Conservation (phyloP, 2,113 vertebrate species). For the Tachuris rubrigastra region DNA sequence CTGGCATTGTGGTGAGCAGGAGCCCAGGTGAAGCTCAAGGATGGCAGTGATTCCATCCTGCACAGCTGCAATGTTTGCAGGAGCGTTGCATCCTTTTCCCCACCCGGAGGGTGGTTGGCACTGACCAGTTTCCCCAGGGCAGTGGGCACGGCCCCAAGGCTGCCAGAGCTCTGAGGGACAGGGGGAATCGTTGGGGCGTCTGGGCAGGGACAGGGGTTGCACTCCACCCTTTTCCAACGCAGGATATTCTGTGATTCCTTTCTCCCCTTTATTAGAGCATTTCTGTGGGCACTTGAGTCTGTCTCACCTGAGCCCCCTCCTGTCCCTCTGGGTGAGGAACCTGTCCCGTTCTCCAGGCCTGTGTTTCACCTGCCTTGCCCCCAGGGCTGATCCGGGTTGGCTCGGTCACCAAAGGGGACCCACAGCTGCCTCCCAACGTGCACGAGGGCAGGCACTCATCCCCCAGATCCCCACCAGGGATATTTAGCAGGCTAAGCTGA, state of each 20-base stretch:
- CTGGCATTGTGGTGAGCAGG: rapidly evolving
- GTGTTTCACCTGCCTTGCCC: not conserved
- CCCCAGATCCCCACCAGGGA: not conserved
- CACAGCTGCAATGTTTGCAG: not conserved
- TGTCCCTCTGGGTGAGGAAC: rapidly evolving
- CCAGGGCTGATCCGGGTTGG: rapidly evolving
- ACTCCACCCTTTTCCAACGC: not conserved
- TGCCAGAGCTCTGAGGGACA: not conserved
- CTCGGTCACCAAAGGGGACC: not conserved
- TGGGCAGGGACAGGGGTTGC: not conserved
- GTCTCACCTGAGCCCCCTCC: rapidly evolving
- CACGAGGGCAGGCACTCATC: not conserved
- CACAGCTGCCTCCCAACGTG: not conserved
- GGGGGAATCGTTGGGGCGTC: not conserved
- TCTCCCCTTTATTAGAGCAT: no score
- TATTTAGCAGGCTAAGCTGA: not conserved
- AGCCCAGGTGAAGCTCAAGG: not conserved
- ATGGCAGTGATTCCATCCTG: rapidly evolving
- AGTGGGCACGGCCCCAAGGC: rapidly evolving
- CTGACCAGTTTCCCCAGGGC: not conserved
- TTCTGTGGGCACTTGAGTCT: not conserved
- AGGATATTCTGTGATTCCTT: not conserved
- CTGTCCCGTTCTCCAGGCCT: not conserved
- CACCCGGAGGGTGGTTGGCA: not conserved
- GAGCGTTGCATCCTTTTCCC: rapidly evolving